Evolutionary conservation across 2,888 invertebrate genomes (phyloP), one percentile per base, ranked within the genome.

Genomic region (Hypselothyrea guttata): DNA sequence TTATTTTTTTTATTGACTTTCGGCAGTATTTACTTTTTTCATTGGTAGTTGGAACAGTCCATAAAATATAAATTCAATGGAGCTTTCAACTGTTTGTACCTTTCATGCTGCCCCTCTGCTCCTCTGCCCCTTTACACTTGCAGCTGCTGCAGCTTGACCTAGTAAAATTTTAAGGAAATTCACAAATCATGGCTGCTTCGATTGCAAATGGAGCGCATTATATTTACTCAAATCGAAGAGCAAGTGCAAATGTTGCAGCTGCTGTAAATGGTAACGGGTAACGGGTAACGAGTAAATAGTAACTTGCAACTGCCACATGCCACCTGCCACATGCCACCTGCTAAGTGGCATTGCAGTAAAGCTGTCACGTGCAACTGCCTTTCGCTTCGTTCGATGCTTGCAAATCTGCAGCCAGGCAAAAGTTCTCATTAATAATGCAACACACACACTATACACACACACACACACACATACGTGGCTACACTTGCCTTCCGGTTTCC

Each of bases 361-460:
- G 71, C 71, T 57, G 70, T 71, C 71, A 70, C 70, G 61, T 70
- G 53, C 66, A 34, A 33, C 58, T 49, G 38, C 38, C 38, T 22
- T 22, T 22, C 55, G 55, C 70, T 22, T 57, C 56, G 71, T 54
- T 61, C 56, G 61, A 69, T 70, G 61, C 54, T 70, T 57, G 53
- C 66, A 70, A 70, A 70, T 70, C 69, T 71, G 56, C 71, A 45
- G 34, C 40, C 38, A 31, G 56, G 57, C 59, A 47, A 67, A 69
- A 59, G 30, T 51, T 46, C 69, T 78, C 76, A 81, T 81, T 81
- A 81, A 78, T 78, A 81, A 84, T 81, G 78, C 84, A 81, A 57
- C 53, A 49, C 68, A 71, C 79, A 46, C 28, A 35, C 40, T 48
- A 22, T 38, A 49, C 42, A 41, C 48, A 44, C 33, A 44, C 45